phyloP scores from a whole-genome alignment of 2,113 vertebrate genomes.

The Leptocoma aspasia region DNA sequence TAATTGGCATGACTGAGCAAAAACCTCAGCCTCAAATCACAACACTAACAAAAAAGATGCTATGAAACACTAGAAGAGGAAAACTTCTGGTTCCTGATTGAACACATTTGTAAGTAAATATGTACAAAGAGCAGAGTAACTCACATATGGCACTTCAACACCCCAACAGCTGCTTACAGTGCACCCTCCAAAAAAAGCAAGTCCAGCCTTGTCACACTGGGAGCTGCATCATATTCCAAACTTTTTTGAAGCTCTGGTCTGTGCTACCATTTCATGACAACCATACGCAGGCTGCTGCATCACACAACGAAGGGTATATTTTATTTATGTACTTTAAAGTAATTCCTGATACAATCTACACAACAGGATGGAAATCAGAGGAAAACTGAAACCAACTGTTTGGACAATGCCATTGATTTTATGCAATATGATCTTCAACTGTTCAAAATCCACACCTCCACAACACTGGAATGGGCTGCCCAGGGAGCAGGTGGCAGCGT shows the following conservation, averaged over 20 bases:
- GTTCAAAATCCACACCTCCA: not conserved
- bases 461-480: not conserved
- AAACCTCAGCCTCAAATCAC: not conserved
- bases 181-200: not conserved
- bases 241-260: not conserved
- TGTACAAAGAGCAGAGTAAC: not conserved
- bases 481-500: not conserved
- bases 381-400: not conserved
- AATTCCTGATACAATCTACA: not conserved
- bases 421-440: not conserved
- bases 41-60: not conserved
- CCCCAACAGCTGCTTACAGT: not conserved
- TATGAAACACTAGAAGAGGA: not conserved
- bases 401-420: not conserved
- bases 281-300: not conserved
- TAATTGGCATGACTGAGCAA: not conserved
- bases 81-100: not conserved
- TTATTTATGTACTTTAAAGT: conserved; percentile 1
- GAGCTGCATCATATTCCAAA: not conserved
- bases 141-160: not conserved
- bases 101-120: not conserved
- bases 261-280: conserved; percentile 6
- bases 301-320: not conserved
- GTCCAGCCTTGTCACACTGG: not conserved
- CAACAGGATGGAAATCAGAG: not conserved